Conservation (phyloP, 2,797 vertebrate species). For the Aldrovandia affinis region DNA sequence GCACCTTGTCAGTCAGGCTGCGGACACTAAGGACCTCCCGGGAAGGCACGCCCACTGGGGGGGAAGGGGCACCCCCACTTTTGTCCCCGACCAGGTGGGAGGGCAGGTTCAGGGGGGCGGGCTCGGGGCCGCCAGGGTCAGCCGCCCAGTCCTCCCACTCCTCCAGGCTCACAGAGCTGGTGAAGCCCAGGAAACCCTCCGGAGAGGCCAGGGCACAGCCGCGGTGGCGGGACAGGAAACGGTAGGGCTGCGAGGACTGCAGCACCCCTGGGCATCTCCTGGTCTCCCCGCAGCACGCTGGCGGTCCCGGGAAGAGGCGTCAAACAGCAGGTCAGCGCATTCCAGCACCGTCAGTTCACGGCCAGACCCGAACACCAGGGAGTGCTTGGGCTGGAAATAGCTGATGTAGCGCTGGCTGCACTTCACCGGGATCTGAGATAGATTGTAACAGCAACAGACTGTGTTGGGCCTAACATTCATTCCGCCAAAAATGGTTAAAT, state of each 20-base stretch:
- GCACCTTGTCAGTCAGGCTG: constrained; percentile 34
- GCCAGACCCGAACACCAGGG: constrained; percentile 17
- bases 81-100: neutral
- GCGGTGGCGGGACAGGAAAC: constrained; percentile 28
- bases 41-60: neutral
- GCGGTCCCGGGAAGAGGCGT: constrained; percentile 39
- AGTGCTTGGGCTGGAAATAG: constrained; percentile 43
- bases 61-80: neutral
- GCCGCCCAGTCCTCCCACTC: neutral
- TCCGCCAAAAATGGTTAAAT: neutral
- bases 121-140: neutral
- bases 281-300: neutral
- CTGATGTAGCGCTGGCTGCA: constrained; percentile 47
- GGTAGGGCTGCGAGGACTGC: constrained; percentile 28
- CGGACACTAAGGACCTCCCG: constrained; percentile 38
- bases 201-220: constrained; percentile 37
- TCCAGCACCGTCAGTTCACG: constrained; percentile 43
- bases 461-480: no score
- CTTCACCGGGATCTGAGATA: constrained; percentile 41
- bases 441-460: neutral
- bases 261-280: neutral
- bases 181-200: constrained; percentile 29
- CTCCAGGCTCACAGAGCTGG: constrained; percentile 26
- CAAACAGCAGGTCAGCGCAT: constrained; percentile 52
- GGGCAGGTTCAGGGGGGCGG: constrained; percentile 9